These are phyloP conservation scores for Acheta domesticus DNA, from an alignment of 2,888 invertebrate genomes.

Conservation along the genomic window DNA sequence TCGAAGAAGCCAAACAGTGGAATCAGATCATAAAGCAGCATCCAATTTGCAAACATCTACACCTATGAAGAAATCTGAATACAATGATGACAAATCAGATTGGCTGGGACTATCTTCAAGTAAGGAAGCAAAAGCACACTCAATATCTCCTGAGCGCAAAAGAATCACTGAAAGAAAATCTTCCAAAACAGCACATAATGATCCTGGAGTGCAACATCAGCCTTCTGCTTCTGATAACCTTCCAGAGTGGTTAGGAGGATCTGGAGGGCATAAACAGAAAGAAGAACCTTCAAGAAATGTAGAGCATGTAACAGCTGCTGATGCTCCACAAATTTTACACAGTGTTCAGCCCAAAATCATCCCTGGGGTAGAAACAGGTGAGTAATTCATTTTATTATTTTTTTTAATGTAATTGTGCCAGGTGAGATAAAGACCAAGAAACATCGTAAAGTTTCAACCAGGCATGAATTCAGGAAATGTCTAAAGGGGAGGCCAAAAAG, in stretches of 20 bases:
- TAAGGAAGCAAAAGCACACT: not conserved
- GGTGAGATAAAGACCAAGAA: no score
- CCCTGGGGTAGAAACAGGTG: no score
- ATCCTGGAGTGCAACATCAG: not conserved
- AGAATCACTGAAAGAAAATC: not conserved
- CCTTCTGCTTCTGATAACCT: not conserved
- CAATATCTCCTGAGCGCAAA: not conserved
- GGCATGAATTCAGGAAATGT: no score
- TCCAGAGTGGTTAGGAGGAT: not conserved
- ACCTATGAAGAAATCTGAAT: constrained; percentile 2
- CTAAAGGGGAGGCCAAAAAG: no score
- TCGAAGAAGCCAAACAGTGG: not conserved
- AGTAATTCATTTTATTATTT: no score
- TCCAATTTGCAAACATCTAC: not conserved
- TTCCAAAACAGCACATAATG: no score
- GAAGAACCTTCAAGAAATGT: no score
- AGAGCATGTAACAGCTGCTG: no score
- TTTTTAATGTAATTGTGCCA: no score
- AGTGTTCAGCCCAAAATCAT: no score
- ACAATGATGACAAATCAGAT: not conserved
- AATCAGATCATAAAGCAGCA: not conserved
- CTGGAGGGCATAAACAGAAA: not conserved
- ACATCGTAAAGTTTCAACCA: no score
- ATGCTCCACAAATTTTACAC: no score
- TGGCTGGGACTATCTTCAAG: not conserved